Evolutionary conservation across 2,797 vertebrate genomes (phyloP), one percentile per base, ranked within the genome.

Genomic region (Enteromius paludinosus): DNA sequence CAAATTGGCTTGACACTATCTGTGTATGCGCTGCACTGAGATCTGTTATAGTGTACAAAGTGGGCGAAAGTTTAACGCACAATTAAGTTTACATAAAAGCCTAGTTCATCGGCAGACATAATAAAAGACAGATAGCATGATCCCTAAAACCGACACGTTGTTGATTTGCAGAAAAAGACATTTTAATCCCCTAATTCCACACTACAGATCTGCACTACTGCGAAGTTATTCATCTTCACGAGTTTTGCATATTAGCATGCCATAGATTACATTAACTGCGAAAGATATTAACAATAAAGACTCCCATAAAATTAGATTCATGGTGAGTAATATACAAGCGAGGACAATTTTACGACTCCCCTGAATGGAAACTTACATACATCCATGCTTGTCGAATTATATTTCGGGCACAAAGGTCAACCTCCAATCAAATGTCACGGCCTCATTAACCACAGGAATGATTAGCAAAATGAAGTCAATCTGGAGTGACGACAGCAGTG

Each of bases 261-360:
- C 84, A 90, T 90, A 90, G 87, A 91, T 90, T 91, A 90, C 86
- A 85, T 88, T 87, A 84, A 79, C 20, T 74, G 88, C 83, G 78
- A 88, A 81, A 84, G 78, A 87, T 90, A 92, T 87, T 84, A 88
- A 83, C 79, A 83, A 79, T 84, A 84, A 76, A 89, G 81, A 81
- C 83, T 77, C 73, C 59, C 84, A 86, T 90, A 87, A 91, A 90
- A 78, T 79, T 86, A 74, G 85, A 88, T 89, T 90, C 87, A 87
- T 86, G 86, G 89, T 90, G 88, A 90, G 89, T 89, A 90, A 87
- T 88, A 86, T 83, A 68, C 41, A 59, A 61, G 38, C 70, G 1
- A 83, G 86, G 83, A 86, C 87, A 85, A 84, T 83, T 88, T 84
- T 91, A 90, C 88, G 66, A 87, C 85, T 70, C 84, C 88, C 86